Conservation (phyloP, 2,113 vertebrate genomes). For the Urocynchramus pylzowi region DNA sequence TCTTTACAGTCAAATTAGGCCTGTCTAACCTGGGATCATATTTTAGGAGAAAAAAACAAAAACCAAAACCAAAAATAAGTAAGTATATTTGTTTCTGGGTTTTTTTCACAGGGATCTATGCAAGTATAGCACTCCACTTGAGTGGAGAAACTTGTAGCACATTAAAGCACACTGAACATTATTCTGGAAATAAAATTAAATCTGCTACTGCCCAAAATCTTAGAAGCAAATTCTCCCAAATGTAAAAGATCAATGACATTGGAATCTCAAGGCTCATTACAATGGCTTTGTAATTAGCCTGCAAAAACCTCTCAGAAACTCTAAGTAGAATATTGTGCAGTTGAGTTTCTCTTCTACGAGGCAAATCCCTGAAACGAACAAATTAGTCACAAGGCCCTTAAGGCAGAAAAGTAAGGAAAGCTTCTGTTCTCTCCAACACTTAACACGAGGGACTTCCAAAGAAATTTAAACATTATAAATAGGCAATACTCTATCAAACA, state of each 20-base stretch:
- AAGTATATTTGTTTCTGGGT: background rate
- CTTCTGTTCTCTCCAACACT: conserved; percentile 38
- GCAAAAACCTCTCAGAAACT: conserved; percentile 36
- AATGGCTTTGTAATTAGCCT: conserved; percentile 45
- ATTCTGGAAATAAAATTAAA: background rate
- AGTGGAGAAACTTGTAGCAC: background rate
- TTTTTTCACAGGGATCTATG: background rate
- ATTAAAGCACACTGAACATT: background rate
- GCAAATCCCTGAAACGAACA: conserved; percentile 57
- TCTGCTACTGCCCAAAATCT: background rate
- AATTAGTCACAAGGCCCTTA: conserved; percentile 48
- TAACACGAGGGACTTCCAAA: conserved; percentile 21
- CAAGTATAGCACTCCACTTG: background rate
- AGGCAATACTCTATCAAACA: conserved; percentile 53
- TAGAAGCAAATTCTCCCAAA: background rate
- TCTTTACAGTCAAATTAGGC: background rate
- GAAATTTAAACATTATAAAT: conserved; percentile 60
- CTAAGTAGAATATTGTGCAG: conserved; percentile 13
- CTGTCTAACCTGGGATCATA: background rate
- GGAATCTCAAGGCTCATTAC: conserved; percentile 36
- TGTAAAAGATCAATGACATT: background rate
- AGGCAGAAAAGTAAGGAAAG: conserved; percentile 52
- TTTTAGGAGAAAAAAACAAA: background rate
- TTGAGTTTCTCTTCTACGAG: conserved; percentile 22
- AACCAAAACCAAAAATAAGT: background rate